phyloP scores from a whole-genome alignment of 2,888 invertebrate genomes.

The Rhopalosiphum nymphaeae region DNA sequence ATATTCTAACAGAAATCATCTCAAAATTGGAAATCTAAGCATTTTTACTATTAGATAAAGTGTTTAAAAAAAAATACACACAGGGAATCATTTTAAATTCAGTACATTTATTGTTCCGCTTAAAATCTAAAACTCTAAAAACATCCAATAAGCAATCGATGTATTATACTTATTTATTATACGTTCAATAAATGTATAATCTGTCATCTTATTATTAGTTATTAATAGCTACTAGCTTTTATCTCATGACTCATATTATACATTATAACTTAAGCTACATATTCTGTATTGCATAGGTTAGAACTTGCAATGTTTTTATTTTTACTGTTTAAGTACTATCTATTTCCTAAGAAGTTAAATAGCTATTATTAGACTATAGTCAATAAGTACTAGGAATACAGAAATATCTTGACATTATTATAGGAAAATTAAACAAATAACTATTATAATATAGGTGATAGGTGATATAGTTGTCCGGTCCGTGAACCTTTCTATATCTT shows the following conservation, averaged over 20 bases:
- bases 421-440: background rate
- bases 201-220: background rate
- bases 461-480: too few species aligned
- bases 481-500: background rate
- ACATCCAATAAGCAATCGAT: background rate
- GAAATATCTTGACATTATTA: background rate
- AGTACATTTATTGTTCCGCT: background rate
- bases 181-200: too few species aligned
- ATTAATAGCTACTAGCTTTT: background rate
- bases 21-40: too few species aligned
- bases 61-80: too few species aligned
- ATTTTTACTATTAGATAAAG: too few species aligned
- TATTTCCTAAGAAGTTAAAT: background rate
- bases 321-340: background rate
- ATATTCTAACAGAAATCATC: too few species aligned
- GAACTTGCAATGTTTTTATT: background rate
- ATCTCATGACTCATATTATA: background rate
- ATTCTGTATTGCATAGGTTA: background rate
- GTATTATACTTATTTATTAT: background rate
- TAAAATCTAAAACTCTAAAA: background rate
- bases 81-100: too few species aligned
- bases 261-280: background rate
- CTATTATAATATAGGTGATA: background rate
- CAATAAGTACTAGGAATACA: background rate
- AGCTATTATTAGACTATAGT: background rate